phyloP scores from a whole-genome alignment of 64 coral and sea anemone genomes.

The Trachythela sp. region DNA sequence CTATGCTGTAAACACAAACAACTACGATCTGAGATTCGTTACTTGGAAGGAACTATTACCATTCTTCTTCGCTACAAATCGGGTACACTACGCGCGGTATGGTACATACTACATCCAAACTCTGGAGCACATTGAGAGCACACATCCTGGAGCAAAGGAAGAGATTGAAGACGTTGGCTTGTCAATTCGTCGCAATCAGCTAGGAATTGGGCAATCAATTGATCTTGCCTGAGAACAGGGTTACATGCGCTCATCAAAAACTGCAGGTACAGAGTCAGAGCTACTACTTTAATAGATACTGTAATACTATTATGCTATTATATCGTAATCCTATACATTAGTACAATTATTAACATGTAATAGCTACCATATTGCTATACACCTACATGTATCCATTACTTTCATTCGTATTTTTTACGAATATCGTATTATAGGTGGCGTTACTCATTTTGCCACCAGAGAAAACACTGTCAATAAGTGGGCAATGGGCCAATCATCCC shows the following conservation, averaged over 20 bases:
- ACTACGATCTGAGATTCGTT: background rate
- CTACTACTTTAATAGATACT: background rate
- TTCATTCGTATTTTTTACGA: background rate
- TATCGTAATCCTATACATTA: background rate
- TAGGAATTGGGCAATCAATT: background rate
- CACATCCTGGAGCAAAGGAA: slow-evolving; percentile 29
- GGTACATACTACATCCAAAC: background rate
- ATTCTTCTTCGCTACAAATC: slow-evolving; percentile 5
- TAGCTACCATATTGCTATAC: background rate
- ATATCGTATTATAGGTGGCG: background rate
- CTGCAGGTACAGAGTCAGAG: background rate
- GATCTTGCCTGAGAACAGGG: background rate
- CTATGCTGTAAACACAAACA: slow-evolving; percentile 10
- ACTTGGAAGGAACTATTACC: slow-evolving; percentile 4
- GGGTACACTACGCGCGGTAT: slow-evolving; percentile 6
- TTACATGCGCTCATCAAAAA: slow-evolving; percentile 2
- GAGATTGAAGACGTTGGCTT: slow-evolving; percentile 18
- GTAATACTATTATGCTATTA: background rate
- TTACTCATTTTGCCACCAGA: slow-evolving; percentile 2
- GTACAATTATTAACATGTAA: background rate
- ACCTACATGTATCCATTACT: background rate
- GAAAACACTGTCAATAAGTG: background rate
- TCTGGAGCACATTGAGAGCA: background rate
- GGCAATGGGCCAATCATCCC: background rate
- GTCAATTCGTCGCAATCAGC: background rate